phyloP scores from a whole-genome alignment of 2,888 invertebrate genomes.

The Agonopterix alstromeriana region DNA sequence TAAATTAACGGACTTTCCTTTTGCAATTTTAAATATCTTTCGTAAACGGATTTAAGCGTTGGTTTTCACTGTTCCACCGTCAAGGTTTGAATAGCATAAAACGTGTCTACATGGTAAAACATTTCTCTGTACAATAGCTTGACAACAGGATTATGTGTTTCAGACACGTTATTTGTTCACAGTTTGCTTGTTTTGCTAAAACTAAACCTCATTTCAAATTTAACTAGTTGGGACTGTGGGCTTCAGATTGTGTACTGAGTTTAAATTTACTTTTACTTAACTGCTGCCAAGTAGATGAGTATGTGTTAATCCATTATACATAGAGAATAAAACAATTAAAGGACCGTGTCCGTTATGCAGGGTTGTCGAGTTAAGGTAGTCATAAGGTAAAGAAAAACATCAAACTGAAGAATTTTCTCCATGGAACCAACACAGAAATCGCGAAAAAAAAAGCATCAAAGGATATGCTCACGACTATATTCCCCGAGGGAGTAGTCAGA shows the following conservation, averaged over 20 bases:
- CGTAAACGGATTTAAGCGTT: constrained; percentile 8
- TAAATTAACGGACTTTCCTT: constrained; percentile 18
- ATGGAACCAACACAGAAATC: no score
- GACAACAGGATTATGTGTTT: constrained; percentile 9
- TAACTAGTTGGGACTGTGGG: neutral
- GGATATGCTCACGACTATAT: no score
- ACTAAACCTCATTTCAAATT: constrained; percentile 6
- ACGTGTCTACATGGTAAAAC: neutral
- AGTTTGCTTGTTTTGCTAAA: constrained; percentile 2
- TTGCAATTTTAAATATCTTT: constrained; percentile 18
- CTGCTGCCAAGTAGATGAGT: neutral
- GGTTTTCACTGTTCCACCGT: constrained; percentile 4
- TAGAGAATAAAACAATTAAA: no score
- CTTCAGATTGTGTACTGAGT: neutral
- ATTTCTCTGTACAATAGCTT: constrained; percentile 5
- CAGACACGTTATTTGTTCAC: neutral
- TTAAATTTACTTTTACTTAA: neutral
- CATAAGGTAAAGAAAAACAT: no score
- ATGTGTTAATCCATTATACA: no score
- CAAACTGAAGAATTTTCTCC: no score
- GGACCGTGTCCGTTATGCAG: no score
- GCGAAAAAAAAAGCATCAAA: no score
- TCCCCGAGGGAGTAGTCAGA: no score
- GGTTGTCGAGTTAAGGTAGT: no score
- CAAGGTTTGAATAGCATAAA: constrained; percentile 2